A percentile compares a stretch with the other conserved stretches of the same genome.
These are phyloP conservation scores for Apis florea DNA, from an alignment of 1,140 invertebrate species.

Conservation along the genomic window DNA sequence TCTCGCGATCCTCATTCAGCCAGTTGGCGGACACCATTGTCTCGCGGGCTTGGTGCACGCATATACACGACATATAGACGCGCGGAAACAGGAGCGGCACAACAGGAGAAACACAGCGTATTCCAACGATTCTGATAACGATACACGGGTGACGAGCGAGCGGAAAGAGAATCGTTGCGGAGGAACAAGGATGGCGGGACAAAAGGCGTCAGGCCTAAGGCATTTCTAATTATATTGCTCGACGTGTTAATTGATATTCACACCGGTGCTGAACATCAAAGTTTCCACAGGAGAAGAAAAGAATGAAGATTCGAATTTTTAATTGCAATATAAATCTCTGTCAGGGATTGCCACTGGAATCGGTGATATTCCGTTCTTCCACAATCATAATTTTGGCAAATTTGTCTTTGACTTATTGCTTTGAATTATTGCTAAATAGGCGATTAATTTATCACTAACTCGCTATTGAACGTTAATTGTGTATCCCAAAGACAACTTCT, in stretches of 20 bases:
- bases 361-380: too few species aligned
- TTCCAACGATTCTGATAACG: constrained; percentile 37
- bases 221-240: constrained; percentile 7
- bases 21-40: constrained; percentile 36
- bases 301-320: too few species aligned
- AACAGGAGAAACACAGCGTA: constrained; percentile 7
- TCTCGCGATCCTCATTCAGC: constrained; percentile 9
- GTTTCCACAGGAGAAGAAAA: too few species aligned
- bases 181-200: background rate
- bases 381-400: too few species aligned
- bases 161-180: background rate
- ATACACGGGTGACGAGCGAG: constrained; percentile 3
- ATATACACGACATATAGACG: constrained; percentile 1
- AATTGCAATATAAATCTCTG: too few species aligned
- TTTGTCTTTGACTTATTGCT: too few species aligned
- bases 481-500: too few species aligned
- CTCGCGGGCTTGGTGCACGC: background rate
- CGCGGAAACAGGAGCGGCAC: constrained; percentile 6
- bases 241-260: constrained; percentile 25
- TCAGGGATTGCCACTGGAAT: too few species aligned
- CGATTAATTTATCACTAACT: too few species aligned
- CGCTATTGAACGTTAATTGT: too few species aligned
- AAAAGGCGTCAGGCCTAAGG: background rate
- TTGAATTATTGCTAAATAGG: too few species aligned
- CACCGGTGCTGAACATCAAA: too few species aligned